Percentiles rank a stretch among this genome's conserved stretches.
phyloP scores from a whole-genome alignment of 2,797 vertebrate species.

The Manis pentadactyla region DNA sequence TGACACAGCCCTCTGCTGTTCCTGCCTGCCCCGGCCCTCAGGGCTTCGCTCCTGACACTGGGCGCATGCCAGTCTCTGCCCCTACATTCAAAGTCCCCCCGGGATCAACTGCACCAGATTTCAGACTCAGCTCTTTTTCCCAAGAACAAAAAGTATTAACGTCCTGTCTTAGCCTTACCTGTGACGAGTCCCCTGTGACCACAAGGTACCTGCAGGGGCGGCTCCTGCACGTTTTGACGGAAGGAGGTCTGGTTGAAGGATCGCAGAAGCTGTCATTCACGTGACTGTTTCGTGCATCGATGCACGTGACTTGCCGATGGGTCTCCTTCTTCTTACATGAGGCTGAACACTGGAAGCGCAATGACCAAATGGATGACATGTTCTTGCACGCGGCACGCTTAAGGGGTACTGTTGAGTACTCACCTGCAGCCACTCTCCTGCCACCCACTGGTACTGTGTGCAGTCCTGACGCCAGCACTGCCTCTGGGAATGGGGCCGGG shows the following conservation, averaged over 20 bases:
- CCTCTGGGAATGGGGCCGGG: slow-evolving; percentile 82
- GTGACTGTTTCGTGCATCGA: slow-evolving; percentile 83
- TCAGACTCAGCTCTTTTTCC: background rate
- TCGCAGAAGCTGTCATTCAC: slow-evolving; percentile 91
- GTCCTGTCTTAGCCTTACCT: slow-evolving; percentile 87
- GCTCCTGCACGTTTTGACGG: slow-evolving; percentile 86
- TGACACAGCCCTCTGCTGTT: background rate
- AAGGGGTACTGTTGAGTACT: slow-evolving; percentile 77
- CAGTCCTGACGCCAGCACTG: slow-evolving; percentile 89
- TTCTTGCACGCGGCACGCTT: background rate
- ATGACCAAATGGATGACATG: background rate
- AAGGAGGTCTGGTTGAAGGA: slow-evolving; percentile 84
- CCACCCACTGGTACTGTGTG: slow-evolving; percentile 88
- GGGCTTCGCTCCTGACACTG: background rate
- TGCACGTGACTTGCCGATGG: slow-evolving; percentile 88
- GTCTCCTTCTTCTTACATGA: slow-evolving; percentile 89
- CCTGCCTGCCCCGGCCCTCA: background rate
- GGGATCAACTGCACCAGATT: background rate
- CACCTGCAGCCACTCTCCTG: slow-evolving; percentile 90
- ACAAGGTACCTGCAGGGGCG: slow-evolving; percentile 89
- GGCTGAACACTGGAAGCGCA: slow-evolving; percentile 89
- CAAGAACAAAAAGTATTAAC: background rate
- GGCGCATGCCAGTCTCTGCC: too few relatives aligned
- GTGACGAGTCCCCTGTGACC: slow-evolving; percentile 91
- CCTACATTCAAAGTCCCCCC: background rate